Evolutionary conservation across 2,888 invertebrate species (phyloP), one percentile per base, ranked within the genome.

Genomic region (Brenthis hecate): DNA sequence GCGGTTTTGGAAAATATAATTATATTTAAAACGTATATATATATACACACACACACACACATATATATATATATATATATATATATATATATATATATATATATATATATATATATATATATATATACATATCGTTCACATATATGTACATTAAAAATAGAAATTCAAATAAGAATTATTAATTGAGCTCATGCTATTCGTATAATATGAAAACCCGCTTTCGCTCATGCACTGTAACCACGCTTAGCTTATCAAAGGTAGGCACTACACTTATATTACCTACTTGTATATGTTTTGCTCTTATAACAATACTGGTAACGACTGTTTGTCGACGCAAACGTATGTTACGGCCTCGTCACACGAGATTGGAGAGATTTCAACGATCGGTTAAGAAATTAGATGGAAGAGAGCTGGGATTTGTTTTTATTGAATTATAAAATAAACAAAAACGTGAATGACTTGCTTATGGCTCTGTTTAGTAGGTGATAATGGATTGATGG

Each of bases 191-290:
- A 2, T 43, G 36, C 11, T 8, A 11, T 43, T 43, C 36, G 11
- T 43, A 36, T 36, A 6, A 4, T 6, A 43, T 43, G 11, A 43
- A 6, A 56, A 61, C 13, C 51, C 72, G 69, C 70, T 62, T 8
- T 6, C 65, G 51, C 67, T 62, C 32, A n/a, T 53, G 28, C 13
- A 54, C 56, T n/a, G 43, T 61, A 13, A 54, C 6, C 55, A 14
- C 28, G 16, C 13, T 51, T 64, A 51, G 68, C 67, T 69, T 73
- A 70, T 73, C 74, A 73, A 74, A 70, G 74, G 73, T 68, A 74
- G 65, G 66, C 73, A 72, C 70, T 73, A 68, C 70, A 62, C 57
- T 68, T 72, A 72, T 73, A 71, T 71, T 68, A 72, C 69, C 70
- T 73, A 73, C 70, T 74, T 69, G 71, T 66, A 63, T 68, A 60